Conservation (phyloP, 1,140 invertebrate genomes). For the Macrocentrus cingulum region DNA sequence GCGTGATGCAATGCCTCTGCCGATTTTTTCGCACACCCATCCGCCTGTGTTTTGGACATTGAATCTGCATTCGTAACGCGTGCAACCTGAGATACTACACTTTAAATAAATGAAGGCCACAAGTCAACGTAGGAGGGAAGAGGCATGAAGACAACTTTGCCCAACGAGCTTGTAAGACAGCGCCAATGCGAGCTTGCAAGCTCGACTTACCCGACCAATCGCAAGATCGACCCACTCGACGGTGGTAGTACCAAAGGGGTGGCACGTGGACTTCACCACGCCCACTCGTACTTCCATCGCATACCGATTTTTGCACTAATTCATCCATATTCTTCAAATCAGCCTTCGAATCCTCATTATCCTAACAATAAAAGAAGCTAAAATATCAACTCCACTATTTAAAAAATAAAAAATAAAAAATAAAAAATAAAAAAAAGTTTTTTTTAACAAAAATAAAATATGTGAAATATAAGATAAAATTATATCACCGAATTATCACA, state of each 20-base stretch:
- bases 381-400: too few species aligned
- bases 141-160: conserved; percentile 17
- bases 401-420: too few species aligned
- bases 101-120: conserved; percentile 21
- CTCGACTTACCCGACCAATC: conserved; percentile 17
- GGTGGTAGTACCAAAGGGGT: conserved; percentile 18
- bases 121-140: conserved; percentile 1
- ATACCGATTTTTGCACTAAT: neutral
- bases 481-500: too few species aligned
- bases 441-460: too few species aligned
- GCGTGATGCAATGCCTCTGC: too few species aligned
- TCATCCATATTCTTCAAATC: too few species aligned
- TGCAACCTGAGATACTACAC: conserved; percentile 1
- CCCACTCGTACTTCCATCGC: conserved; percentile 19
- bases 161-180: conserved; percentile 8
- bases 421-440: too few species aligned
- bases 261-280: conserved; percentile 25
- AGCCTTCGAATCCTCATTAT: too few species aligned
- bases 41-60: neutral
- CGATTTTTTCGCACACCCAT: neutral
- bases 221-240: conserved; percentile 9
- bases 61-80: conserved; percentile 12
- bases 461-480: too few species aligned
- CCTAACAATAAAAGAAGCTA: too few species aligned
- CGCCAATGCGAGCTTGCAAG: conserved; percentile 24